Evolutionary conservation across 1,140 invertebrate genomes (phyloP), one percentile per base, ranked within the genome.

Genomic region (Drosophila azteca): DNA sequence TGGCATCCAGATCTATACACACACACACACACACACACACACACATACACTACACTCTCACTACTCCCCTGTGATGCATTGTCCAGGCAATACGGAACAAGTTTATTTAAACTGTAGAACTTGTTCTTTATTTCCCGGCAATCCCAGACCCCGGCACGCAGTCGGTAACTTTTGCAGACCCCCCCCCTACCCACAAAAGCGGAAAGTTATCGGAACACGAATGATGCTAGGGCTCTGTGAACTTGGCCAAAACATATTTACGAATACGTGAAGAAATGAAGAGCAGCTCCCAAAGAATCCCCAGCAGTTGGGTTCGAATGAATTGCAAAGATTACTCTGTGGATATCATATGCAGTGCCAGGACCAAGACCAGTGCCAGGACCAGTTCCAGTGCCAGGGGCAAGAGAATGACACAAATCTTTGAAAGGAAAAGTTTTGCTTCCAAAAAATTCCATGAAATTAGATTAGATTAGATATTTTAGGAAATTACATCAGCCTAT

Each of bases 21-120:
- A 48, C 5, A 49, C 20, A n/a, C 52, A 48, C 9, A 43, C n/a
- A 26, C 24, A 26, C 24, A 26, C 24, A 26, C 24, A 26, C 24
- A 26, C 24, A 26, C 24, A 26, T 4, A 26, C 24, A 26, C 6
- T 17, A 35, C 69, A 45, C 17, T 20, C 17, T 0, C 5, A 20
- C 41, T 29, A 26, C 48, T 26, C 51, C 59, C 39, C 31, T 50
- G 22, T 43, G 43, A 60, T 77, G 65, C 69, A 85, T 85, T 85
- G 81, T 87, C 83, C 78, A 76, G 55, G 59, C 75, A 60, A 51
- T 69, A 59, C 70, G 57, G 83, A 78, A 87, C 82, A 87, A 87
- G 82, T 87, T 88, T 88, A 87, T 87, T 87, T 87, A 87, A 87
- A 87, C 83, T 87, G 78, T 61, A 79, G 69, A 88, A 76, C 78